phyloP scores from a whole-genome alignment of 2,888 invertebrate species.

The Coelinius sp. region DNA sequence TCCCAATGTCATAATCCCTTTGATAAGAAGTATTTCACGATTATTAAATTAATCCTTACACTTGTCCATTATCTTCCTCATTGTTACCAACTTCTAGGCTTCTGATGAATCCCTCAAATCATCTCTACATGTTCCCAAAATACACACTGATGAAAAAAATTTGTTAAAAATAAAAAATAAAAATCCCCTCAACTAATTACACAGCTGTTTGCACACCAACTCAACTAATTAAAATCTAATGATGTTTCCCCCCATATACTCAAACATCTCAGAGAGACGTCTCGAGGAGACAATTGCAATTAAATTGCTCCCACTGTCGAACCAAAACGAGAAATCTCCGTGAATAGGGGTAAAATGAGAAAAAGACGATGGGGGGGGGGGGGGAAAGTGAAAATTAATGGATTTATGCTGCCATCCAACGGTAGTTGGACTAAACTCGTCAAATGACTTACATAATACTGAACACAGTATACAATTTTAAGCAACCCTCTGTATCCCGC shows the following conservation, averaged over 20 bases:
- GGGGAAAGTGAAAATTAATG: constrained; percentile 61
- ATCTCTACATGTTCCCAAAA: too few relatives aligned
- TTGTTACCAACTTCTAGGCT: neutral
- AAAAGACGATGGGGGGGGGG: neutral
- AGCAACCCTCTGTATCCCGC: constrained; percentile 68
- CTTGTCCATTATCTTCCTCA: neutral
- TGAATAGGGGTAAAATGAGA: neutral
- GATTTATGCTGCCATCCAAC: constrained; percentile 66
- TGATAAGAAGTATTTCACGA: constrained; percentile 57
- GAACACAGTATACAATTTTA: constrained; percentile 68
- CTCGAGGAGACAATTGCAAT: constrained; percentile 67
- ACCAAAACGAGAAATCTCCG: constrained; percentile 1
- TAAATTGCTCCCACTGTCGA: constrained; percentile 61
- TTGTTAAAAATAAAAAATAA: neutral
- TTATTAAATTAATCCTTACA: constrained; percentile 50
- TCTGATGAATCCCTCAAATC: too few relatives aligned
- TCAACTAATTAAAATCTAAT: constrained; percentile 21
- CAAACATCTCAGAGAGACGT: constrained; percentile 57
- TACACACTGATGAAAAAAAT: too few relatives aligned
- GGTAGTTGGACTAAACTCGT: constrained; percentile 64
- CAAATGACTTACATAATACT: constrained; percentile 67
- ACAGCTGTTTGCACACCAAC: neutral
- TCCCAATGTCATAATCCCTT: constrained; percentile 61
- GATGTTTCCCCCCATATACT: constrained; percentile 30
- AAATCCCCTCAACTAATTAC: neutral